phyloP scores from a whole-genome alignment of 2,113 vertebrate genomes.

The Poecile atricapillus region DNA sequence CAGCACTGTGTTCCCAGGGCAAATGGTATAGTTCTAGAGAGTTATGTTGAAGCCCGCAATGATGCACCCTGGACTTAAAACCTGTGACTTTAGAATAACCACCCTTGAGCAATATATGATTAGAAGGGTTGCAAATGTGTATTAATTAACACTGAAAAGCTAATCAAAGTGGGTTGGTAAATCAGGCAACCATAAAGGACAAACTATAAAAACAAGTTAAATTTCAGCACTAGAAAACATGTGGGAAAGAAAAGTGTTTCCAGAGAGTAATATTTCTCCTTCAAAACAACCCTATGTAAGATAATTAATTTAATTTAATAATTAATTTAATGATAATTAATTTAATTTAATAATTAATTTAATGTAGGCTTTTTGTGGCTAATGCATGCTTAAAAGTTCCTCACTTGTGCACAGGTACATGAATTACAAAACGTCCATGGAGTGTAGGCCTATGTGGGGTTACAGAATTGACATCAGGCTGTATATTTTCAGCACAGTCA shows the following conservation, averaged over 20 bases:
- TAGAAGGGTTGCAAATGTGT: conserved; percentile 1
- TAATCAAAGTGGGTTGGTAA: neutral
- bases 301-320: neutral
- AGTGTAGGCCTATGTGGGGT: rapidly evolving
- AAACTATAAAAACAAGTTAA: neutral
- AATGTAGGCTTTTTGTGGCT: neutral
- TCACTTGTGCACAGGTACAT: neutral
- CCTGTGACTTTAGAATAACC: neutral
- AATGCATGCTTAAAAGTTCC: neutral
- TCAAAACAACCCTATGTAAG: neutral
- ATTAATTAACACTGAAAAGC: conserved; percentile 26
- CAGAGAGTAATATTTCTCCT: neutral
- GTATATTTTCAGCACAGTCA: neutral
- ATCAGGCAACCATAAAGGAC: conserved; percentile 45
- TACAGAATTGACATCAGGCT: neutral
- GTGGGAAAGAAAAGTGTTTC: neutral
- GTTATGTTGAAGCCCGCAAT: neutral
- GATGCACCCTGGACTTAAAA: neutral
- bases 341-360: neutral
- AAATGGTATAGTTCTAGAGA: neutral
- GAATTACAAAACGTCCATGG: neutral
- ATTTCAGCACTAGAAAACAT: neutral
- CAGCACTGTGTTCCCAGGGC: neutral
- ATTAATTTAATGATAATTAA: neutral
- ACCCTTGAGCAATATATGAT: conserved; percentile 16